These are phyloP conservation scores for Istiophorus platypterus DNA, from an alignment of 2,113 vertebrate species.

Conservation along the genomic window DNA sequence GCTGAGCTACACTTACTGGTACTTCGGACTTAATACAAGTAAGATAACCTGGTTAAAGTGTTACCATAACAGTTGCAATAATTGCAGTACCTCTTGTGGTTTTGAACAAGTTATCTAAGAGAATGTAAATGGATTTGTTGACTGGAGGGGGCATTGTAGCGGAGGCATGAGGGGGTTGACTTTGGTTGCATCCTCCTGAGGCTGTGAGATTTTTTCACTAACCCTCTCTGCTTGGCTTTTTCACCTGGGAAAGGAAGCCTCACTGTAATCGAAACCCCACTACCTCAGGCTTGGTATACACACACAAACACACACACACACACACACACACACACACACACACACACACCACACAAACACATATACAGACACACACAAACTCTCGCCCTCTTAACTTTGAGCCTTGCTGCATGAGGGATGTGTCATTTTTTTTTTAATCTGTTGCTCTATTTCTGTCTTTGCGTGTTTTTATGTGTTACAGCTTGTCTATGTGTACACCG, in stretches of 20 bases:
- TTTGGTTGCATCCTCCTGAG: constrained; percentile 36
- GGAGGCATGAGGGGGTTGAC: background rate
- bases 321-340: constrained; percentile 19
- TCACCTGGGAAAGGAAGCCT: constrained; percentile 77
- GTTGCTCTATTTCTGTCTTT: background rate
- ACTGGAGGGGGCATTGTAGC: constrained; percentile 13
- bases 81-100: background rate
- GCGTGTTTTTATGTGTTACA: background rate
- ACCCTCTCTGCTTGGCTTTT: constrained; percentile 46
- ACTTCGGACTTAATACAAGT: too few relatives aligned
- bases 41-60: background rate
- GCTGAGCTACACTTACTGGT: too few relatives aligned
- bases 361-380: background rate
- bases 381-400: background rate
- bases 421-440: constrained; percentile 13
- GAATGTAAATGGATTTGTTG: constrained; percentile 4
- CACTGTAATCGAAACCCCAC: constrained; percentile 67
- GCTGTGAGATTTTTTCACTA: constrained; percentile 64
- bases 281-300: constrained; percentile 55
- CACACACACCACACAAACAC: background rate
- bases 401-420: background rate
- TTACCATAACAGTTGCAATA: background rate
- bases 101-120: background rate
- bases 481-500: background rate
- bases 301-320: constrained; percentile 27